Base-by-base conservation (phyloP, 2,113 vertebrate species). In the Leucosticte australis region DNA sequence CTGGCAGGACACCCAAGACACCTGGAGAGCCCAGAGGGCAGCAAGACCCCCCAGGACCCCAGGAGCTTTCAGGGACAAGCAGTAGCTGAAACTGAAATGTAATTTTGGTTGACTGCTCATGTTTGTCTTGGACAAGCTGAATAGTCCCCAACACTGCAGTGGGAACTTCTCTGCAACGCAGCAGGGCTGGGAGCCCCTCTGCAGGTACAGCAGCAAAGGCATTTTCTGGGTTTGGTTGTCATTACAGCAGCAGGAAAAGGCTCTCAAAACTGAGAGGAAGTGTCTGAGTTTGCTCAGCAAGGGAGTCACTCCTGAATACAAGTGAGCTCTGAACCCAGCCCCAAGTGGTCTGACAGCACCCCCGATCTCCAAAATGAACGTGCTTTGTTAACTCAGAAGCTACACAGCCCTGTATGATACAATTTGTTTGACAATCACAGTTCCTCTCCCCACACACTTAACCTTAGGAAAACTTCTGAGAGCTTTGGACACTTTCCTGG, bases 381-480 rank as follows among this genome's bases (percentile, higher is more conserved):
- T 5, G 15, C 47, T 68, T 35, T 41, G 42, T 31, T 88, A 83
- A 71, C 69, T 78, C 76, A 18, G 77, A 67, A 89, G 47, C 44
- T 62, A 46, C 63, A 83, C 50, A 91, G 47, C 73, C 33, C 27
- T 77, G 22, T 7, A 49, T n/a, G 57, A 35, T 21, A 63, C 19
- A 33, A 37, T 56, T 90, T 80, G 69, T 92, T 93, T 74, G n/a
- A 82, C 52, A 76, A 65, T 79, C 71, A 56, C 63, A 52, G 39
- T 63, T 93, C 75, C 64, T 89, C 64, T 90, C 64, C 76, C 37
- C 73, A 42, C 68, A 75, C 83, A 76, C 62, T 96, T 92, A 94
- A 91, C 82, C 94, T 81, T 70, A 79, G 79, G 76, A 90, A 69
- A 70, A 93, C 80, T 93, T 83, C 73, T 71, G 69, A 96, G 65